Percentiles rank a stretch among this genome's conserved stretches.
These are phyloP conservation scores for Machimus rusticus DNA, from an alignment of 2,888 invertebrate species.

Conservation along the genomic window DNA sequence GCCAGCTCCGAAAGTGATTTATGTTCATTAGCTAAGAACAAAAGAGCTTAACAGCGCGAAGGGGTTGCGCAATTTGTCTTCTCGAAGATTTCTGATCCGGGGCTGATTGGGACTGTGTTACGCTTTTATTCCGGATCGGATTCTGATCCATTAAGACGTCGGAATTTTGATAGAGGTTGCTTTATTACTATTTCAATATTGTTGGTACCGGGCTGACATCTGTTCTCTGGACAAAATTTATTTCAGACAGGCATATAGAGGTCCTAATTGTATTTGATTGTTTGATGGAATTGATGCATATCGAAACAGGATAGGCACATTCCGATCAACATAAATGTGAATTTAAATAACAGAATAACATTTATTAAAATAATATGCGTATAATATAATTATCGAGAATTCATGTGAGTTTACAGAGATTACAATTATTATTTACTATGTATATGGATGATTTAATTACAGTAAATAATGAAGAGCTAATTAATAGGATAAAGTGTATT, in stretches of 20 bases:
- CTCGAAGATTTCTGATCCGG: not conserved
- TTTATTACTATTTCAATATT: not conserved
- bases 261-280: not conserved
- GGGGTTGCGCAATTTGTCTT: not conserved
- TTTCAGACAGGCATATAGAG: not conserved
- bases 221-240: not conserved
- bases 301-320: not conserved
- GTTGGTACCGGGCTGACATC: not conserved
- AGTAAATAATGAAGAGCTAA: no score
- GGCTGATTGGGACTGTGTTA: not conserved
- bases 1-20: not conserved
- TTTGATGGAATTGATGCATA: not conserved
- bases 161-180: not conserved
- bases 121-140: not conserved
- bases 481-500: no score
- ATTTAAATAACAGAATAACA: no score
- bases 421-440: no score
- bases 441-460: no score
- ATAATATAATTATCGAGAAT: no score
- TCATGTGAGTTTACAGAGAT: no score
- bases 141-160: not conserved
- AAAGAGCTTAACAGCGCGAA: not conserved
- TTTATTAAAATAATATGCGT: no score
- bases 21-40: conserved; percentile 25
- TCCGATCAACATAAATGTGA: no score